A percentile compares a stretch with the other conserved stretches of the same genome.
Evolutionary conservation across 1,140 invertebrate species (phyloP).

Genomic region (Dolichoris vasculosae): DNA sequence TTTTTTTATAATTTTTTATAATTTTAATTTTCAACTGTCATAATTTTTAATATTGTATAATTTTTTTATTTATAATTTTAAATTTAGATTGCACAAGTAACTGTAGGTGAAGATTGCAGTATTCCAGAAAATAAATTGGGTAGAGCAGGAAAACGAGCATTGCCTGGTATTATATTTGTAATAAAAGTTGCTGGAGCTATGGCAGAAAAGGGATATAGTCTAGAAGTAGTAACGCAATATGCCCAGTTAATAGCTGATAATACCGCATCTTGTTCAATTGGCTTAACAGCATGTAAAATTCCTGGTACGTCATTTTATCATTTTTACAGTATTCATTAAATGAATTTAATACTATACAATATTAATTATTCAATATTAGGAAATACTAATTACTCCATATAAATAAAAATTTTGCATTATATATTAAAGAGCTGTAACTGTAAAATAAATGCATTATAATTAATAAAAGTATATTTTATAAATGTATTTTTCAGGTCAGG

Average conservation of each 20-base stretch:
- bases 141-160: slow-evolving; percentile 82
- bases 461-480: neutral
- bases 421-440: neutral
- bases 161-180: slow-evolving; percentile 84
- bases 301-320: slow-evolving; percentile 76
- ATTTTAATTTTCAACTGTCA: slow-evolving; percentile 28
- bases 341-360: neutral
- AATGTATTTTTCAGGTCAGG: slow-evolving; percentile 68
- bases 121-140: slow-evolving; percentile 76
- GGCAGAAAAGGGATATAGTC: slow-evolving; percentile 77
- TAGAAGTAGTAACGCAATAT: slow-evolving; percentile 75
- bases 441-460: neutral
- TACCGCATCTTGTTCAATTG: slow-evolving; percentile 84
- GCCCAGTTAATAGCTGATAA: slow-evolving; percentile 72
- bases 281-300: slow-evolving; percentile 82
- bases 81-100: slow-evolving; percentile 78
- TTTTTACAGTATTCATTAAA: neutral
- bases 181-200: slow-evolving; percentile 87
- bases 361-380: no score
- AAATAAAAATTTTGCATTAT: neutral
- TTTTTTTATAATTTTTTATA: no score
- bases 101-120: slow-evolving; percentile 84
- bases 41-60: neutral
- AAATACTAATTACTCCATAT: no score
- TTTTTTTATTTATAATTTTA: neutral